Evolutionary conservation across 2,888 invertebrate genomes (phyloP).

Genomic region (Callinectes sapidus): DNA sequence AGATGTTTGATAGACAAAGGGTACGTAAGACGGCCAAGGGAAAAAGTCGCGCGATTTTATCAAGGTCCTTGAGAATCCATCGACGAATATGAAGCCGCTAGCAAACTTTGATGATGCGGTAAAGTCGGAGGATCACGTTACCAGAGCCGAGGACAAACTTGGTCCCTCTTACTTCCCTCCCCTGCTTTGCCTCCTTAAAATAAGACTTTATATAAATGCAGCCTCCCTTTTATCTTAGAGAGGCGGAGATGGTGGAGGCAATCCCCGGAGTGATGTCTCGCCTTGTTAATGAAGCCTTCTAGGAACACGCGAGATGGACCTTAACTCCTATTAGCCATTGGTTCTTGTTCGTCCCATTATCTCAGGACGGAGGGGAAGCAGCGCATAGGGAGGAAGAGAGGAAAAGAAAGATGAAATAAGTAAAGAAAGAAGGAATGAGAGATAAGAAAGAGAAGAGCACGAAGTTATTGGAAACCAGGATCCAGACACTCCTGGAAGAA

Average conservation of each 20-base stretch:
- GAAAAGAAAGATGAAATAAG: not conserved
- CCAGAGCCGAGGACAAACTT: conserved; percentile 26
- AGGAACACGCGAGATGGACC: conserved; percentile 39
- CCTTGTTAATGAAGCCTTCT: not conserved
- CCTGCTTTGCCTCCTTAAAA: conserved; percentile 8
- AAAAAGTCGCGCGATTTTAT: conserved; percentile 26
- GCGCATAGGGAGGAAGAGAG: not conserved
- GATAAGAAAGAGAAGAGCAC: conserved; percentile 8
- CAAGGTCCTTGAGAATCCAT: conserved; percentile 33
- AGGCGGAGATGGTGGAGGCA: not conserved
- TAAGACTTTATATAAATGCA: conserved; percentile 7
- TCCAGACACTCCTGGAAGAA: conserved; percentile 52
- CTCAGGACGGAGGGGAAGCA: not conserved
- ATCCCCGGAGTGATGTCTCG: conserved; percentile 9
- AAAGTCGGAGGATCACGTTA: conserved; percentile 23
- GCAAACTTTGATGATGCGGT: conserved; percentile 36
- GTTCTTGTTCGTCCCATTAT: conserved; percentile 60
- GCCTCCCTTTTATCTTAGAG: not conserved
- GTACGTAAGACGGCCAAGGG: not conserved
- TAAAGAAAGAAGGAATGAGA: not conserved
- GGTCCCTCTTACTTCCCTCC: not conserved
- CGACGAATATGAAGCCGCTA: conserved; percentile 34
- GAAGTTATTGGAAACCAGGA: conserved; percentile 52
- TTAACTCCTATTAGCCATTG: conserved; percentile 52
- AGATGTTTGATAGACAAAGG: not conserved